phyloP scores from a whole-genome alignment of 2,888 invertebrate species.

The Tenthredo mesomela region DNA sequence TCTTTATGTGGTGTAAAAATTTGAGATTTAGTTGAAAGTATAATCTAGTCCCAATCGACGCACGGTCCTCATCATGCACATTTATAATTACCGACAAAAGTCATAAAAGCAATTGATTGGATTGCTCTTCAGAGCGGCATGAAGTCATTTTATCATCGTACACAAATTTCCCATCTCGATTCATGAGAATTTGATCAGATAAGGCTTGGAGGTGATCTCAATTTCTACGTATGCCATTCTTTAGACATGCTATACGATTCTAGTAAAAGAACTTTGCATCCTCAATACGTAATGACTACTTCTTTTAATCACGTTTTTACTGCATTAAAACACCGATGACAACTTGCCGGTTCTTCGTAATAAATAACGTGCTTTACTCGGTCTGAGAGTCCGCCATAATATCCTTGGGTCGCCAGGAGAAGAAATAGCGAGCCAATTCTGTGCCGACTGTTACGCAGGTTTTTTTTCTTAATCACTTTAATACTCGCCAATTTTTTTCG shows the following conservation, averaged over 20 bases:
- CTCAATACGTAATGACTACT: not conserved
- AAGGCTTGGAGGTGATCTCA: not conserved
- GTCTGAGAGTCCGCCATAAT: not conserved
- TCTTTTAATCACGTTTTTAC: not conserved
- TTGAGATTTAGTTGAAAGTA: not conserved
- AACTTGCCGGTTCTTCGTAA: not conserved
- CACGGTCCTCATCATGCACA: not conserved
- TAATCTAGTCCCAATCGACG: not conserved
- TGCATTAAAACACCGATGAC: constrained; percentile 8
- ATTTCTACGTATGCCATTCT: not conserved
- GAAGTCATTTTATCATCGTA: not conserved
- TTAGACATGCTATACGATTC: not conserved
- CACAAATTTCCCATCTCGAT: not conserved
- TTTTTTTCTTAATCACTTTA: not conserved
- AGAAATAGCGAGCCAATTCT: constrained; percentile 17
- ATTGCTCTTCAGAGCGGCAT: not conserved
- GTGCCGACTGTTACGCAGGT: not conserved
- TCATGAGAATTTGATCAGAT: not conserved
- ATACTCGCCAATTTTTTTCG: not conserved
- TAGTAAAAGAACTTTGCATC: not conserved
- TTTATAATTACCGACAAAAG: not conserved
- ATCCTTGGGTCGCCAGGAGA: not conserved
- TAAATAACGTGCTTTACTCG: constrained; percentile 43
- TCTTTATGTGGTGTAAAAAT: not conserved
- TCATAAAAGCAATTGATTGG: not conserved